Conservation (phyloP, 2,113 vertebrate species). For the Alosa alosa region DNA sequence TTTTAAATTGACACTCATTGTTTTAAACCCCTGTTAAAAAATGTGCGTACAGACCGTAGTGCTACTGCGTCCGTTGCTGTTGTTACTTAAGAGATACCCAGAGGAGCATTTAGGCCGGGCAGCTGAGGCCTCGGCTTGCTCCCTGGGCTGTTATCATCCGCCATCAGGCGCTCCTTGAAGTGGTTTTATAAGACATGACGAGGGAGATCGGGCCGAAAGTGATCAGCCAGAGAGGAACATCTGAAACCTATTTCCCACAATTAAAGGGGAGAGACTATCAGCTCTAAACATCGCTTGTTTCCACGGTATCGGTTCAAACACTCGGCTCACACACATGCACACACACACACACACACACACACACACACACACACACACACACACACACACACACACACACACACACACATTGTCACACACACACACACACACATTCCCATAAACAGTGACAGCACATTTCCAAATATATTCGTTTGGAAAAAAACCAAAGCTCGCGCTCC, state of each 20-base stretch:
- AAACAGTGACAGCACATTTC: constrained; percentile 70
- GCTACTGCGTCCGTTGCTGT: constrained; percentile 63
- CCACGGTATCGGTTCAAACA: constrained; percentile 72
- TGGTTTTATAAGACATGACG: constrained; percentile 74
- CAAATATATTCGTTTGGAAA: constrained; percentile 66
- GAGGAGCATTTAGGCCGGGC: constrained; percentile 56
- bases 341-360: not conserved
- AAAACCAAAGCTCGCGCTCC: constrained; percentile 50
- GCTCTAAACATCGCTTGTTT: constrained; percentile 72
- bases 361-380: constrained; percentile 48
- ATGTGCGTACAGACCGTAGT: constrained; percentile 57
- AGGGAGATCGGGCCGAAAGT: constrained; percentile 65
- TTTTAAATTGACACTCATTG: constrained; percentile 28
- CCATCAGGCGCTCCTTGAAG: constrained; percentile 68
- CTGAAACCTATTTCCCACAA: constrained; percentile 77
- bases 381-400: constrained; percentile 30
- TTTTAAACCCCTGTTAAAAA: constrained; percentile 20
- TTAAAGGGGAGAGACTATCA: constrained; percentile 76
- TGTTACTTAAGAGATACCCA: constrained; percentile 62
- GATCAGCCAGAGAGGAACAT: constrained; percentile 73
- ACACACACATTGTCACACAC: constrained; percentile 38
- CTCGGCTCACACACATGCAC: constrained; percentile 26
- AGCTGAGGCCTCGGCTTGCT: constrained; percentile 51
- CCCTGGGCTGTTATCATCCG: constrained; percentile 65
- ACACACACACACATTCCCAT: constrained; percentile 53